Conservation (phyloP, 2,888 invertebrate species). For the Eristalis intricaria region DNA sequence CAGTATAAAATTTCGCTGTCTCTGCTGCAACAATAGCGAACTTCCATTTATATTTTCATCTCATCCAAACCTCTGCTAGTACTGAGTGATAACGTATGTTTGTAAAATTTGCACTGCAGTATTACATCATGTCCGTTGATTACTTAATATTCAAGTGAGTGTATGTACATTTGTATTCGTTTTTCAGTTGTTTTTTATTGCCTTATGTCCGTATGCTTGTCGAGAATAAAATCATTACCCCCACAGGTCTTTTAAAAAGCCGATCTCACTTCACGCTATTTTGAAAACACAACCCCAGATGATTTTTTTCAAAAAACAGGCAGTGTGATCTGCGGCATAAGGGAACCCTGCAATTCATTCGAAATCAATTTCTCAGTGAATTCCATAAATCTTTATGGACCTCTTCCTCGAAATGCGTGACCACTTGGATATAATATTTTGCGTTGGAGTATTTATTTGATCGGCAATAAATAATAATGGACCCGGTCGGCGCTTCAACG, state of each 20-base stretch:
- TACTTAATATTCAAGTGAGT: slow-evolving; percentile 20
- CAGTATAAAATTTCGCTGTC: slow-evolving; percentile 33
- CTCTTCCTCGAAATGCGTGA: slow-evolving; percentile 37
- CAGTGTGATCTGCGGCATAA: background rate
- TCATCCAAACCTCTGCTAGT: slow-evolving; percentile 21
- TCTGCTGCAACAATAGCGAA: slow-evolving; percentile 24
- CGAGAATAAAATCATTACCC: slow-evolving; percentile 31
- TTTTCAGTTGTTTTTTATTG: slow-evolving; percentile 25
- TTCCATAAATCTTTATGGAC: slow-evolving; percentile 44
- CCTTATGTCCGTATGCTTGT: slow-evolving; percentile 24
- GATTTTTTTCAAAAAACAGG: background rate
- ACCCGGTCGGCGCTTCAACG: slow-evolving; percentile 41
- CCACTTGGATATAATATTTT: slow-evolving; percentile 44
- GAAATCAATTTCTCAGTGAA: slow-evolving; percentile 39
- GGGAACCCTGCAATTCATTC: slow-evolving; percentile 7
- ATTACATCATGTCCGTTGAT: slow-evolving; percentile 24
- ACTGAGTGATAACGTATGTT: slow-evolving; percentile 12
- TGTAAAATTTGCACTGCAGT: slow-evolving; percentile 31
- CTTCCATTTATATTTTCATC: slow-evolving; percentile 37
- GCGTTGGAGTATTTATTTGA: slow-evolving; percentile 44
- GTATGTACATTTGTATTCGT: slow-evolving; percentile 1
- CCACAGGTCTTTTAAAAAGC: background rate
- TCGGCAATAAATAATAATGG: slow-evolving; percentile 65
- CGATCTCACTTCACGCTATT: background rate
- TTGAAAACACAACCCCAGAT: too few relatives aligned